Evolutionary conservation across 2,113 vertebrate species (phyloP).

Genomic region (Elgaria multicarinata): DNA sequence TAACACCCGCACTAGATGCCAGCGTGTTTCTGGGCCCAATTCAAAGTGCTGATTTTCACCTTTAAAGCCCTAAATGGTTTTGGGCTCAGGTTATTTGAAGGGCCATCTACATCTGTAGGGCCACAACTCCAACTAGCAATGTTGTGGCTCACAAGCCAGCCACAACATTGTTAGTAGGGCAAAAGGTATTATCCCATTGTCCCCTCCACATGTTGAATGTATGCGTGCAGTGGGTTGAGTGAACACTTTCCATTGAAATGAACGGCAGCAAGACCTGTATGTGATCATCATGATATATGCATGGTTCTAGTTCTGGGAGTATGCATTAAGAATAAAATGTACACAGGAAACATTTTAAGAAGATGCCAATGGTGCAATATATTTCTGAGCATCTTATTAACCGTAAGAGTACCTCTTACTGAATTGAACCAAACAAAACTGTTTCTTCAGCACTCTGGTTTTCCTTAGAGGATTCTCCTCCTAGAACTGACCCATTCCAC

Average conservation of each 20-base stretch:
- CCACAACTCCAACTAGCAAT: too few species aligned
- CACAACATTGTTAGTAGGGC: too few species aligned
- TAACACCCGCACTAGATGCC: too few species aligned
- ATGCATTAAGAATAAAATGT: not conserved
- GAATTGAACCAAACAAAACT: not conserved
- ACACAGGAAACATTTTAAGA: not conserved
- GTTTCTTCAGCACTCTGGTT: not conserved
- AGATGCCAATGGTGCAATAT: not conserved
- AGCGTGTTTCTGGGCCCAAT: too few species aligned
- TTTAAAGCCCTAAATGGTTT: too few species aligned
- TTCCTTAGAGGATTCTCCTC: slow-evolving; percentile 24
- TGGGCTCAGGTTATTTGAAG: too few species aligned
- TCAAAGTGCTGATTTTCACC: too few species aligned
- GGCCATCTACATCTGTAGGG: too few species aligned
- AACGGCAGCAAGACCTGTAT: not conserved
- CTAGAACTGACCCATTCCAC: slow-evolving; percentile 18
- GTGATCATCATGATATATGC: not conserved
- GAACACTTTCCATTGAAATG: not conserved
- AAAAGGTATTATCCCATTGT: not conserved
- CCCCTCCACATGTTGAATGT: not conserved
- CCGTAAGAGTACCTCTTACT: not conserved
- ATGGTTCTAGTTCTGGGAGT: not conserved
- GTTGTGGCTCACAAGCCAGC: too few species aligned
- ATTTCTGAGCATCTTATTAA: not conserved
- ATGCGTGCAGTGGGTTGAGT: not conserved